phyloP scores from a whole-genome alignment of 2,113 vertebrate species.

The Eidolon helvum region DNA sequence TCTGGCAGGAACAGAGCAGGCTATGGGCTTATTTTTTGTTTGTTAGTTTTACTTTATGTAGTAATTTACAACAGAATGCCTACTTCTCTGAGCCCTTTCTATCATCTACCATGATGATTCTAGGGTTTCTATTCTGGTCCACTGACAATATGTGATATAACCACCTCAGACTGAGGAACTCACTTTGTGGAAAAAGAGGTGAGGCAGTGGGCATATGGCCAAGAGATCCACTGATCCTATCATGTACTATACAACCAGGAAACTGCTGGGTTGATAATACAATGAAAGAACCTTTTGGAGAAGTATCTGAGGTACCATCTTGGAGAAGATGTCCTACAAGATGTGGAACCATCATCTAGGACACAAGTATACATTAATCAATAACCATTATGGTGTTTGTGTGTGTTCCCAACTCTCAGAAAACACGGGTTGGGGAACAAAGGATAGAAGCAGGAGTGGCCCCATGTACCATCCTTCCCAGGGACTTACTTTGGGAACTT shows the following conservation, averaged over 20 bases:
- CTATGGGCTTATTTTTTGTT: not conserved
- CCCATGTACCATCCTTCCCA: not conserved
- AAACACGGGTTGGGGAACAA: not conserved
- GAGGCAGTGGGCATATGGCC: not conserved
- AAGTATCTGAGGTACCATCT: not conserved
- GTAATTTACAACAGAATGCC: not conserved
- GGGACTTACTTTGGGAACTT: not conserved
- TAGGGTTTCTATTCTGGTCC: not conserved
- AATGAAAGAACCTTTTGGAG: not conserved
- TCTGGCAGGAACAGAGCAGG: not conserved
- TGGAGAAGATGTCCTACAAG: not conserved
- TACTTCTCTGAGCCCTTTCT: not conserved
- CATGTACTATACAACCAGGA: not conserved
- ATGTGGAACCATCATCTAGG: not conserved
- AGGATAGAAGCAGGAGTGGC: not conserved
- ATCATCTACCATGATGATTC: not conserved
- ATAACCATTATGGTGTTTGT: not conserved
- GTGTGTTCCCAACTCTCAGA: not conserved
- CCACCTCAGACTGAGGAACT: not conserved
- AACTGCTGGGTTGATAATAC: not conserved
- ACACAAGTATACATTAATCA: not conserved
- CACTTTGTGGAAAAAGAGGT: not conserved
- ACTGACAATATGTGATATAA: not conserved
- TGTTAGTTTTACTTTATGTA: not conserved
- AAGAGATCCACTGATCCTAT: not conserved